phyloP scores from a whole-genome alignment of 2,888 invertebrate genomes.

The Hedya salicella region DNA sequence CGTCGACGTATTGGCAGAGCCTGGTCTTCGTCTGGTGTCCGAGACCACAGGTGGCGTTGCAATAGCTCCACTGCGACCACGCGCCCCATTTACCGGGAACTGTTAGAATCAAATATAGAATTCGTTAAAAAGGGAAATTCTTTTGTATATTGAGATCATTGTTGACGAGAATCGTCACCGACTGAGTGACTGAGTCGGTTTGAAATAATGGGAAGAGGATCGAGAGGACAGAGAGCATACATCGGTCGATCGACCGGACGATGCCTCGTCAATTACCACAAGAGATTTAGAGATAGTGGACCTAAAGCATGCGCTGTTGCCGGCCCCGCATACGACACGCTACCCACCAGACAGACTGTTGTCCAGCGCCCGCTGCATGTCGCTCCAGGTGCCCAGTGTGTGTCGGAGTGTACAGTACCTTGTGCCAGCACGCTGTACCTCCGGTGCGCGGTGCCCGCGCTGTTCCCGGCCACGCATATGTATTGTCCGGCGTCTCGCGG shows the following conservation, averaged over 20 bases:
- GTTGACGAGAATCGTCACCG: no score
- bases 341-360: constrained; percentile 72
- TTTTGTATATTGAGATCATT: no score
- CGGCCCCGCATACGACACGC: no score
- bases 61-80: constrained; percentile 77
- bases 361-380: constrained; percentile 67
- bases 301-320: no score
- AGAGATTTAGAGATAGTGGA: no score
- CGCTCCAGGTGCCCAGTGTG: constrained; percentile 54
- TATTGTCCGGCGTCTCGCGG: constrained; percentile 83
- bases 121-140: no score
- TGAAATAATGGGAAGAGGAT: no score
- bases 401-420: constrained; percentile 60
- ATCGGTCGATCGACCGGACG: no score
- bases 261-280: no score
- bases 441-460: constrained; percentile 74
- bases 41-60: constrained; percentile 77
- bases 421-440: constrained; percentile 67
- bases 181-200: no score
- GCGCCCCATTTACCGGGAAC: constrained; percentile 81
- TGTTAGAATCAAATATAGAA: constrained; percentile 55
- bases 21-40: constrained; percentile 71
- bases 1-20: constrained; percentile 69
- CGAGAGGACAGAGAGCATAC: no score
- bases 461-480: constrained; percentile 84